Base-by-base conservation (phyloP, 2,797 vertebrate genomes). In the Falco berigora region DNA sequence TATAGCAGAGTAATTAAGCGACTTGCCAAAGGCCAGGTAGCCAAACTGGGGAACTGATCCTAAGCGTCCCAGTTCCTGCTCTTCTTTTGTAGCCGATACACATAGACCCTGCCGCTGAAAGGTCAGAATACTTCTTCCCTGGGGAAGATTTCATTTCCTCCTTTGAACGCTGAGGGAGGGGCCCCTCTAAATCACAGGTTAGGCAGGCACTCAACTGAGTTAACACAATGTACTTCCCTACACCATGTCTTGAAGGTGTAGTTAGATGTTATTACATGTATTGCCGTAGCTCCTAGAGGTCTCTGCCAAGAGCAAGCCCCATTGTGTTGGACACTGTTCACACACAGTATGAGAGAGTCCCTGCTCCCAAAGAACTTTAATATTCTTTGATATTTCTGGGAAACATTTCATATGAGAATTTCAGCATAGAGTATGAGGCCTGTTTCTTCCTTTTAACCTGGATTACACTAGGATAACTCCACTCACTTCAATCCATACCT, bases 351-450 rank as follows among this genome's bases (percentile, higher is more conserved):
- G 94, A 97, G 94, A 93, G 93, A 96, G 95, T 95, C 94, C 88
- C 90, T 92, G 90, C 87, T 95, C 93, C 96, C 71, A 94, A 49
- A 93, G 83, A 88, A 76, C 95, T 94, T 92, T 75, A 81, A 86
- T 84, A 92, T 94, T 96, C 96, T 95, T 96, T 96, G 94, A 95
- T 96, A 96, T 94, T 95, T 95, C 94, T 96, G 95, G 96, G 92
- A 97, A 97, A 76, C 0, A 0, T 64, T 95, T 93, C 56, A 82
- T 74, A 88, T 80, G 74, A 71, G 71, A 87, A 92, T 95, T 93
- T 92, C 81, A 83, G 50, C 92, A 44, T 2, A 71, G 56, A 92
- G 17, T 24, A 38, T 61, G 71, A 49, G 53, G 49, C 64, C 68
- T 50, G 49, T 56, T 95, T 76, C 28, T 92, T 64, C 75, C 66